phyloP scores from a whole-genome alignment of 2,113 vertebrate species.

The Taxidea taxus region DNA sequence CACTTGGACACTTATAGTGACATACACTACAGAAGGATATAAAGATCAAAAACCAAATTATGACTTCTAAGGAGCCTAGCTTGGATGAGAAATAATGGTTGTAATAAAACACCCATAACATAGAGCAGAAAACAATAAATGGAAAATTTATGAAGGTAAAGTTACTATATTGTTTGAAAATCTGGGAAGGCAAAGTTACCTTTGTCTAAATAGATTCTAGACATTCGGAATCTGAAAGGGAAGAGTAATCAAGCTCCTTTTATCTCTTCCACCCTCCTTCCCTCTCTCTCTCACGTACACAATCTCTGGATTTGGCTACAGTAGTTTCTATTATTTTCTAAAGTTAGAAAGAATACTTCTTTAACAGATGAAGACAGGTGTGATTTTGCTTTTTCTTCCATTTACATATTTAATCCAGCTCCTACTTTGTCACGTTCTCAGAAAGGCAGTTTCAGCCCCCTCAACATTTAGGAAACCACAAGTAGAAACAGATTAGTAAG shows the following conservation, averaged over 20 bases:
- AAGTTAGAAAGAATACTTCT: not conserved
- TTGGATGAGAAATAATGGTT: not conserved
- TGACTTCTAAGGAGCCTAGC: not conserved
- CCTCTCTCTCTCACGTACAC: not conserved
- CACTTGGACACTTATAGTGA: too few species aligned
- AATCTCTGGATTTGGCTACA: not conserved
- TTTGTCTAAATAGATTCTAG: not conserved
- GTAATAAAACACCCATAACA: not conserved
- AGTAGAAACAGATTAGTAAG: not conserved
- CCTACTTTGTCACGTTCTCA: not conserved
- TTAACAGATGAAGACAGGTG: not conserved
- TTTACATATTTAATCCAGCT: not conserved
- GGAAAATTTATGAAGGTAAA: not conserved
- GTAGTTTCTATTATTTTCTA: not conserved
- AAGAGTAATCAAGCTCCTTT: not conserved
- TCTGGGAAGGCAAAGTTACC: not conserved
- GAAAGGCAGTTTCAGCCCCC: not conserved
- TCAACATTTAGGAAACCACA: not conserved
- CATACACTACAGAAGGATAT: not conserved
- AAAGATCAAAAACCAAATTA: not conserved
- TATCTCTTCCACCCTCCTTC: not conserved
- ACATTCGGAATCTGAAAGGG: not conserved
- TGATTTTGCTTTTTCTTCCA: not conserved
- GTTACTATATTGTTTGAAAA: not conserved
- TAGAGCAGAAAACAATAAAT: not conserved